Evolutionary conservation across 2,888 invertebrate species (phyloP).

Genomic region (Eupithecia inturbata): DNA sequence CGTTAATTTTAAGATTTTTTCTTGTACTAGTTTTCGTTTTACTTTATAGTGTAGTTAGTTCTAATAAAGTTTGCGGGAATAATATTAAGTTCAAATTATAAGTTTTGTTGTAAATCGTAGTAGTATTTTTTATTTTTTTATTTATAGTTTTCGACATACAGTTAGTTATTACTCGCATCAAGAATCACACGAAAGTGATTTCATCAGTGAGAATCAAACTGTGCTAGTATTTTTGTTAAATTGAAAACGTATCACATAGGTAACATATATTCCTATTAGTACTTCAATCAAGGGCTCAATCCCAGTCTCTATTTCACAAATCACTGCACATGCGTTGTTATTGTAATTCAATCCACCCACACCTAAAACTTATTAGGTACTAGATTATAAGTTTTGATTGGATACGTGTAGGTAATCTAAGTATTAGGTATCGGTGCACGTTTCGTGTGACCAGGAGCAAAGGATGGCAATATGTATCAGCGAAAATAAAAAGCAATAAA

Average conservation of each 20-base stretch:
- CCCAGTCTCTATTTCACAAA: conserved; percentile 25
- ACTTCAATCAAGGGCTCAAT: conserved; percentile 16
- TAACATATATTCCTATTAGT: neutral
- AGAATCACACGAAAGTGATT: neutral
- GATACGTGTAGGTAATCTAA: neutral
- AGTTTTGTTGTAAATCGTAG: no score
- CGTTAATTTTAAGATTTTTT: no score
- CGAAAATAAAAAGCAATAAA: neutral
- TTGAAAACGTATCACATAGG: neutral
- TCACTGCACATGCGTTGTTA: conserved; percentile 21
- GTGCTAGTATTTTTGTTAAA: neutral
- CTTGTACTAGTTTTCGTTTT: no score
- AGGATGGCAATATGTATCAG: neutral
- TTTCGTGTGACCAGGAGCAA: neutral
- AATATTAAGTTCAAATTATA: no score
- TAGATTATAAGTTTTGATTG: neutral
- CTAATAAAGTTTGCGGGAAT: no score
- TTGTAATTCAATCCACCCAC: conserved; percentile 11
- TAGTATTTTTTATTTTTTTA: no score
- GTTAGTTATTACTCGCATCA: no score
- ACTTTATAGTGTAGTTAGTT: no score
- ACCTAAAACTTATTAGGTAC: neutral
- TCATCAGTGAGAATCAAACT: neutral
- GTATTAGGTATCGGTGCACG: neutral
- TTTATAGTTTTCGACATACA: no score